Evolutionary conservation across 2,797 vertebrate species (phyloP), one percentile per base, ranked within the genome.

Genomic region (Pangasius macronema): DNA sequence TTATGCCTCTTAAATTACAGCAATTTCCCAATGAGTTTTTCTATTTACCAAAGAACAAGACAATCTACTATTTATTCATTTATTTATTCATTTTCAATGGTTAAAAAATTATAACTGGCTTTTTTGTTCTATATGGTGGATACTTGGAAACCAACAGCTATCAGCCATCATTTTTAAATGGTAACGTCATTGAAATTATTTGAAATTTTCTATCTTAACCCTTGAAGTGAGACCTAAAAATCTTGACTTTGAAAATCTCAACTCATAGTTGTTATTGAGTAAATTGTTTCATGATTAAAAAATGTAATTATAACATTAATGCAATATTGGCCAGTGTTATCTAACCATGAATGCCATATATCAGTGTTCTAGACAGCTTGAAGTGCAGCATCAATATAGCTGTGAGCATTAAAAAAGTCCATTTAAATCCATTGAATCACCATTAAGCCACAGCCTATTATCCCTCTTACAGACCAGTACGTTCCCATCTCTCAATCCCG

Each of bases 301-400:
- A 59, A 57, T 57, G 30, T 1, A 51, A 73, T 27, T 30, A 55
- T 11, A 55, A 33, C 20, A 39, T 10, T 24, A 39, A 80, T 80
- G 77, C 20, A 24, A 8, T 80, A 80, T 39, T 39, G 33, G 77
- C 76, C 53, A 39, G 53, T 42, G 33, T 20, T 36, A 57, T 80
- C 18, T 39, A 57, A 39, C 10, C 53, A 80, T 57, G 77, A 24
- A 80, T 79, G 76, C 22, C 7, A 63, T 82, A 63, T 51, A 68
- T 51, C 82, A 49, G 63, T 51, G 42, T 53, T 68, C 42, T 27
- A 30, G 61, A 51, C 81, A 83, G 81, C 61, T 67, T 51, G 9
- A 51, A 83, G 42, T 82, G 59, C 73, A 73, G 36, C 59, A 84
- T 67, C 61, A 83, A 68, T 83, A 83, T 46, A 83, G 63, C 13